Evolutionary conservation across 2,888 invertebrate species (phyloP).

Genomic region (Ceriagrion tenellum): DNA sequence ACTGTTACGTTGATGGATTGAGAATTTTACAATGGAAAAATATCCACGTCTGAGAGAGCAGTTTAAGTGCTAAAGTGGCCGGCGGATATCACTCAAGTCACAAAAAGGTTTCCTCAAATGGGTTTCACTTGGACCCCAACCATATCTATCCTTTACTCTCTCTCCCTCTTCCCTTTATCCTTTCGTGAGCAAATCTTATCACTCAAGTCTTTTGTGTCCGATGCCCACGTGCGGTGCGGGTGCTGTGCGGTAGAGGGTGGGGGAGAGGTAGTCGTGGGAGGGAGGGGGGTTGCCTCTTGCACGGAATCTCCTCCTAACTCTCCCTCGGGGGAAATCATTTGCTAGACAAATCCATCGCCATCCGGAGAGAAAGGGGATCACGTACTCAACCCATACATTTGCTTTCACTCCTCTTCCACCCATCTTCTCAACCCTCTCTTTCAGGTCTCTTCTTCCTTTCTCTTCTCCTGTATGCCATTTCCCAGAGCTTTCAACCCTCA

Average conservation of each 20-base stretch:
- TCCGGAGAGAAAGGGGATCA: neutral
- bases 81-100: neutral
- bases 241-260: neutral
- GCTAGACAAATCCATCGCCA: constrained; percentile 16
- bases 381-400: neutral
- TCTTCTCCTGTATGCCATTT: neutral
- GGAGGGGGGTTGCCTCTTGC: neutral
- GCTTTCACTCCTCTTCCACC: neutral
- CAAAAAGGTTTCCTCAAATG: neutral
- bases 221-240: neutral
- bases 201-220: neutral
- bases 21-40: neutral
- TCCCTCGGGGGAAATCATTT: constrained; percentile 5
- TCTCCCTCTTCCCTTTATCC: neutral
- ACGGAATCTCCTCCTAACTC: neutral
- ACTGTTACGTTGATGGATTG: neutral
- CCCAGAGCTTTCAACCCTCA: no score
- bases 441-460: neutral
- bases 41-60: neutral
- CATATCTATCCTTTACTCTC: neutral
- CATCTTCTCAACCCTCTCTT: neutral
- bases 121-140: neutral
- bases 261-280: no score
- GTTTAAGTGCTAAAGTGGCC: neutral
- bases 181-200: constrained; percentile 3